phyloP scores from a whole-genome alignment of 2,888 invertebrate genomes.

The Rhingia rostrata region DNA sequence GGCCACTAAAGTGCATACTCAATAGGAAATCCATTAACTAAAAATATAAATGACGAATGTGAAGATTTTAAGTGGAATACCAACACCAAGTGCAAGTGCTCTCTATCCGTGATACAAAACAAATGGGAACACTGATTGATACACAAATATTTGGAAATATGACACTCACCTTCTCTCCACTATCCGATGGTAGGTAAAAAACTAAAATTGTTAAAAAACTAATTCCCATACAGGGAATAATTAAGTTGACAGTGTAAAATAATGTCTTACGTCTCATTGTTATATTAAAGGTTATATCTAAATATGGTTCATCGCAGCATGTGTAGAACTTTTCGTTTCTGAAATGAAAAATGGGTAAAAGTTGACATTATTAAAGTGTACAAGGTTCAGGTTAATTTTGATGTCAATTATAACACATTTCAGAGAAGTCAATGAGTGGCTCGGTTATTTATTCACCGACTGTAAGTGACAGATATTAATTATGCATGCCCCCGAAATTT shows the following conservation, averaged over 20 bases:
- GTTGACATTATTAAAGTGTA: too few species aligned
- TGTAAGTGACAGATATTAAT: slow-evolving; percentile 36
- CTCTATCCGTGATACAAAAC: not conserved
- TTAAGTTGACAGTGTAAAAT: slow-evolving; percentile 98
- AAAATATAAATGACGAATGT: slow-evolving; percentile 18
- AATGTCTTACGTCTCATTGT: slow-evolving; percentile 97
- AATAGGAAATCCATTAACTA: slow-evolving; percentile 34
- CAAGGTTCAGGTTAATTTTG: too few species aligned
- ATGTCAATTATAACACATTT: too few species aligned
- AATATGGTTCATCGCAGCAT: slow-evolving; percentile 97
- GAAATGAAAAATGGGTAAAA: slow-evolving; percentile 77
- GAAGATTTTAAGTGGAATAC: slow-evolving; percentile 6
- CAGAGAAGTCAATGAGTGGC: not conserved
- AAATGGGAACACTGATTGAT: slow-evolving; percentile 44
- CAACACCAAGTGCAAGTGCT: not conserved
- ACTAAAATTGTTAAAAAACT: slow-evolving; percentile 98
- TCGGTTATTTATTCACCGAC: slow-evolving; percentile 45
- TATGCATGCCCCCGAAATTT: slow-evolving; percentile 40
- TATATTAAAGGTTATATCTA: slow-evolving; percentile 98
- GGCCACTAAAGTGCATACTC: slow-evolving; percentile 12
- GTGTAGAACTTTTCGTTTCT: slow-evolving; percentile 97
- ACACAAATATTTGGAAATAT: not conserved
- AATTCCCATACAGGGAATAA: slow-evolving; percentile 98
- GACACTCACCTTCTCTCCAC: slow-evolving; percentile 94
- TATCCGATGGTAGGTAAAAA: slow-evolving; percentile 98